Percentiles rank a stretch among this genome's conserved stretches.
Conservation (phyloP, 2,888 invertebrate genomes). For the Andrena dorsata region DNA sequence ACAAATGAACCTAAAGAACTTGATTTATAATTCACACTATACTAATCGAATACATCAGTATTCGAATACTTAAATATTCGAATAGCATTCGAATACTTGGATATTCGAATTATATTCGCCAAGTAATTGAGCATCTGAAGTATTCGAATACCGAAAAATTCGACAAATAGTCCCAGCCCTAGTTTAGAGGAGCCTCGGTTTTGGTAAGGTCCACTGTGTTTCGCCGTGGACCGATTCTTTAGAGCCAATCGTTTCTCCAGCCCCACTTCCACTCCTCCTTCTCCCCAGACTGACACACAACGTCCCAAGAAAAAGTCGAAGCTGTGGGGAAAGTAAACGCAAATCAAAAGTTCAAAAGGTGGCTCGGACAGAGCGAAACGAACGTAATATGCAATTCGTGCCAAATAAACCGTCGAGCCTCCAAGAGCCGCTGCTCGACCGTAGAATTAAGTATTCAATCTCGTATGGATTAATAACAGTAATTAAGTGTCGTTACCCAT, state of each 20-base stretch:
- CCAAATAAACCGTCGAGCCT: slow-evolving; percentile 59
- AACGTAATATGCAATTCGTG: slow-evolving; percentile 55
- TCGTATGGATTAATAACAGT: slow-evolving; percentile 16
- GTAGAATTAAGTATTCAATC: slow-evolving; percentile 57
- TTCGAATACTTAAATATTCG: too few relatives aligned
- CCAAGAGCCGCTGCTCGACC: slow-evolving; percentile 36
- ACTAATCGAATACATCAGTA: too few relatives aligned
- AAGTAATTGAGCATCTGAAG: too few relatives aligned
- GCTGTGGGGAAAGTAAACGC: slow-evolving; percentile 44
- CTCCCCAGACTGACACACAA: slow-evolving; percentile 44
- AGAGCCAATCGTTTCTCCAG: slow-evolving; percentile 22
- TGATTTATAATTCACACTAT: too few relatives aligned
- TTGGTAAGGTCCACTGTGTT: not conserved
- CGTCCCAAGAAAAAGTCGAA: slow-evolving; percentile 23
- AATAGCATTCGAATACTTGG: too few relatives aligned
- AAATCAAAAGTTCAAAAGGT: slow-evolving; percentile 54
- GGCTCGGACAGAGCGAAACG: slow-evolving; percentile 47
- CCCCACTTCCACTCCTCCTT: slow-evolving; percentile 56
- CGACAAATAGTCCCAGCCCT: too few relatives aligned
- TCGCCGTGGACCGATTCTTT: not conserved
- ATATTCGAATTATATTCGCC: too few relatives aligned
- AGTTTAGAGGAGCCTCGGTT: not conserved
- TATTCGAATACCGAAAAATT: too few relatives aligned
- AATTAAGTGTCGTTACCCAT: slow-evolving; percentile 47
- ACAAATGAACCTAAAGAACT: too few relatives aligned